These are phyloP conservation scores for Acanthiza pusilla DNA, from an alignment of 2,797 vertebrate species.

Conservation along the genomic window DNA sequence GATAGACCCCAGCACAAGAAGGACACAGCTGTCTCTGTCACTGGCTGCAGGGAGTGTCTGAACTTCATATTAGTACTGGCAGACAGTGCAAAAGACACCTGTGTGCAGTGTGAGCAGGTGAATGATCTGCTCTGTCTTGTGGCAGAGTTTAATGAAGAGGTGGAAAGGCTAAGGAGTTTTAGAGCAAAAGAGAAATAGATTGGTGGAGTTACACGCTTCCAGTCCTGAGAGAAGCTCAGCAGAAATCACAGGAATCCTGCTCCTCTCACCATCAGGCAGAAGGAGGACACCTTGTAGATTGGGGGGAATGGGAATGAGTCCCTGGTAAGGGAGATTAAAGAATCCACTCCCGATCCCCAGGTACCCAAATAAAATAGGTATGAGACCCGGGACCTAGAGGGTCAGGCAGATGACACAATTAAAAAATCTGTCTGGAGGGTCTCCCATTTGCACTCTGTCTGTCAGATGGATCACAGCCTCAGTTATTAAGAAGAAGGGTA, in stretches of 20 bases:
- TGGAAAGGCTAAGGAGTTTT: not conserved
- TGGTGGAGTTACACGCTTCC: not conserved
- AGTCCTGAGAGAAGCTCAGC: not conserved
- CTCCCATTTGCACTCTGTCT: not conserved
- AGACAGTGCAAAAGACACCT: not conserved
- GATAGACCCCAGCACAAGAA: not conserved
- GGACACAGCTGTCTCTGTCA: not conserved
- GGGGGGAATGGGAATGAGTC: not conserved
- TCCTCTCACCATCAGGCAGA: not conserved
- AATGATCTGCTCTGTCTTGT: not conserved
- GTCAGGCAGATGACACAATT: not conserved
- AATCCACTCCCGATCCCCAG: not conserved
- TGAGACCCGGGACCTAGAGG: not conserved
- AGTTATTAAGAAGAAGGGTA: not conserved
- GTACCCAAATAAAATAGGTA: too few relatives aligned
- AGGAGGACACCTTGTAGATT: not conserved
- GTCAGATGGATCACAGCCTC: not conserved
- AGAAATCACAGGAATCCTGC: not conserved
- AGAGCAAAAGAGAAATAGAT: not conserved
- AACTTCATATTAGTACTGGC: not conserved
- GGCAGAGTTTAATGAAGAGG: not conserved
- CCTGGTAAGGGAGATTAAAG: not conserved
- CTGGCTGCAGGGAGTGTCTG: not conserved
- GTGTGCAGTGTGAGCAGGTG: rapidly evolving
- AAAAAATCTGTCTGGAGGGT: not conserved